Evolutionary conservation across 2,888 invertebrate genomes (phyloP), one percentile per base, ranked within the genome.

Genomic region (Orthosia gracilis): DNA sequence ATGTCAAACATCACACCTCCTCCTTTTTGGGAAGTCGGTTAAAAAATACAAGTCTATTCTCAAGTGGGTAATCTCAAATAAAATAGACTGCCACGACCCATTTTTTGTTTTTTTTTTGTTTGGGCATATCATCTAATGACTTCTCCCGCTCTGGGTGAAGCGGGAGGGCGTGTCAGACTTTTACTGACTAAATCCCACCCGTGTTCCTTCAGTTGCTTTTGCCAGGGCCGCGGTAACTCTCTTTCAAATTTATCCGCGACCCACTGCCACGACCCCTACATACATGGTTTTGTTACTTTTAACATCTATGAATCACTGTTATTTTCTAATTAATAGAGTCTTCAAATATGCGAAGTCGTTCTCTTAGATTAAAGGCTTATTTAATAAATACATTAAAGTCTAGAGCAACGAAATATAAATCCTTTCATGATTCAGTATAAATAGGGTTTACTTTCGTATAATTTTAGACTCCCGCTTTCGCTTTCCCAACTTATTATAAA

Each of bases 401-500:
- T 65, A 49, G 40, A 71, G 21, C 50, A 77, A 31, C 26, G 31
- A 65, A 57, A 72, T 21, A 58, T 67, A 82, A 82, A 82, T 71
- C 63, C 82, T 70, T 65, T 72, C 66, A 57, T 55, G 69, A 73
- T 52, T 78, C 55, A 7, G 31, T 64, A 64, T 73, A 67, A 70
- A 59, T 57, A 55, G 52, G 69, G 49, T 63, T 72, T 62, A 72
- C 45, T 76, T 65, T 70, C 50, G 67, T 62, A 78, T 78, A 81
- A 78, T 71, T 70, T 74, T 58, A 81, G 68, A 59, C 18, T 26
- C 12, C 26, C 59, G 26, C 54, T 59, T 71, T 61, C 54, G 49
- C 59, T 68, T 61, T 50, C 23, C 23, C 12, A 81, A 71, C 57
- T 78, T 61, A 66, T 78, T 83, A 83, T 62, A 66, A 83, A 78